These are phyloP conservation scores for Brachionus koreanus DNA, from an alignment of 1,140 invertebrate species.

Conservation along the genomic window DNA sequence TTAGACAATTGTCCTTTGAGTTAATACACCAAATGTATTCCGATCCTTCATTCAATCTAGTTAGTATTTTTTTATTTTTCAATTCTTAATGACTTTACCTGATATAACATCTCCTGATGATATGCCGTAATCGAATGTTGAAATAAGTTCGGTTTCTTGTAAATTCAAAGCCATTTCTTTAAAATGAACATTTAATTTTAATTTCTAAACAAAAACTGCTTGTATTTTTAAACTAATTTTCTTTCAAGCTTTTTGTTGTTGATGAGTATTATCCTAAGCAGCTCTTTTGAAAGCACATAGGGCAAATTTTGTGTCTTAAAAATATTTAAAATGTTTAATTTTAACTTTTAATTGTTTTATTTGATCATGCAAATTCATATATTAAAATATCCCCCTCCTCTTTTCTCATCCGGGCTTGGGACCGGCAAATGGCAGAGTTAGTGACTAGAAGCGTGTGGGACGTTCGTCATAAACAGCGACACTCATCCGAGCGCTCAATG, in stretches of 20 bases:
- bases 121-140: slow-evolving; percentile 22
- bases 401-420: no score
- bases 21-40: slow-evolving; percentile 25
- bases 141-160: slow-evolving; percentile 33
- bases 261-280: no score
- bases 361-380: background rate
- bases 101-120: background rate
- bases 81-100: no score
- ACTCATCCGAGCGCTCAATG: background rate
- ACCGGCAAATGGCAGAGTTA: no score
- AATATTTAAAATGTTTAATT: background rate
- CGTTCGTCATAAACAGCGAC: background rate
- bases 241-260: background rate
- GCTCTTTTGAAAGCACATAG: background rate
- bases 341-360: background rate
- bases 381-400: no score
- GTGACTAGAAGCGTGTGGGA: background rate
- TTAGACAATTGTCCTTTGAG: slow-evolving; percentile 1
- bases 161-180: slow-evolving; percentile 19
- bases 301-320: background rate
- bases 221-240: background rate
- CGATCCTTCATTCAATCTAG: no score
- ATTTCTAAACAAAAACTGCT: background rate
- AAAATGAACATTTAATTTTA: background rate
- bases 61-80: no score